Evolutionary conservation across 2,888 invertebrate species (phyloP), one percentile per base, ranked within the genome.

Genomic region (Molanna angustata): DNA sequence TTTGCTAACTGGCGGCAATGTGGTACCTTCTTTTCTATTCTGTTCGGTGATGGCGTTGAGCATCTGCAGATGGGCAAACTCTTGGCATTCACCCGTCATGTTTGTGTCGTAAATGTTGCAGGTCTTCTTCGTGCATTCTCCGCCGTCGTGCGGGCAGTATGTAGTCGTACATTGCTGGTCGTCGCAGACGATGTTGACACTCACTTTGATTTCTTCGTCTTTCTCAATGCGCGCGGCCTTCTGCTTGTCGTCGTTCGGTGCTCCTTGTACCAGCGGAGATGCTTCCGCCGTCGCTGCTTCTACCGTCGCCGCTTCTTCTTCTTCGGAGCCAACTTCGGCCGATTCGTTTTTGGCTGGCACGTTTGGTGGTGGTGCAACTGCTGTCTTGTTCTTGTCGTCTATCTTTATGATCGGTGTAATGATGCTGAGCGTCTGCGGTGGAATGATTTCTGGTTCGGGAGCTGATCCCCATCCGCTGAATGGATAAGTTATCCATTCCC

Each of bases 101-200:
- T 76, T 66, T 0, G 77, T 77, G 49, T 76, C 76, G 61, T 77
- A 76, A 60, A 76, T 69, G 55, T 68, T 76, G 60, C 77, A 77
- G 4, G 73, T 72, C 33, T 69, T 63, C 50, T 74, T 74, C 7
- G 61, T 66, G 61, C 77, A 77, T 3, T 69, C 68, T 13, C 61
- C 62, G 50, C 63, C 67, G 53, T 71, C 67, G 3, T 13, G 20
- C 59, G 77, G 76, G 58, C 68, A 72, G 68, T 70, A 70, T 4
- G 73, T 76, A 2, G 71, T 76, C 56, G 71, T 76, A 58, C 77
- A 77, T 2, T 69, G 76, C 63, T 77, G 76, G 33, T 76, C 75
- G 62, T 74, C 71, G 61, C 77, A 77, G 18, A 69, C 76, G 18
- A 68, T 72, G n/a, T n/a, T n/a, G 9, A 76, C 68, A 1, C 73